Percentiles rank a stretch among this genome's conserved stretches.
Conservation (phyloP, 2,797 vertebrate genomes). For the Schizopygopsis pylzovi region DNA sequence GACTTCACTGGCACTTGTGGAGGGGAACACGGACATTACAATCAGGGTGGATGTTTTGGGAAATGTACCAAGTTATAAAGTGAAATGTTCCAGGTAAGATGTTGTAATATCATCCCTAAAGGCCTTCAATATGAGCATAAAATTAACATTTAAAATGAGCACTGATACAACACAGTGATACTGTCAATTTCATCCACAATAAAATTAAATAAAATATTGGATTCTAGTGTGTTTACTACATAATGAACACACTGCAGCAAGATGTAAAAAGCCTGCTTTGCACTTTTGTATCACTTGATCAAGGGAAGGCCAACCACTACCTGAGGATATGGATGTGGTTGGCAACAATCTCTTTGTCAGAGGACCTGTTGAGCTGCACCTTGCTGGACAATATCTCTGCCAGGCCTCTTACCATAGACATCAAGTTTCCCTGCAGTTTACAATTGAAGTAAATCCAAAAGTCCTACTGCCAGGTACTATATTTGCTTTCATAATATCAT, state of each 20-base stretch:
- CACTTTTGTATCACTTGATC: slow-evolving; percentile 27
- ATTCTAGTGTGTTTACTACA: not conserved
- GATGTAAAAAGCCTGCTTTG: slow-evolving; percentile 4
- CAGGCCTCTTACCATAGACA: slow-evolving; percentile 68
- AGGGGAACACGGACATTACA: slow-evolving; percentile 62
- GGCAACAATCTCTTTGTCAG: slow-evolving; percentile 62
- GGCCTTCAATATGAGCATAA: not conserved
- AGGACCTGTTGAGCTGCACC: slow-evolving; percentile 60
- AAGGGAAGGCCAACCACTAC: slow-evolving; percentile 64
- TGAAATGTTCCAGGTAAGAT: slow-evolving; percentile 76
- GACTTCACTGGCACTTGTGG: slow-evolving; percentile 63
- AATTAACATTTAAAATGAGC: not conserved
- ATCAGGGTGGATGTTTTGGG: slow-evolving; percentile 67
- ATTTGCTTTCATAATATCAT: slow-evolving; percentile 3
- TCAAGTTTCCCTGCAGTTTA: slow-evolving; percentile 61
- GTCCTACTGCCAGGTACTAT: slow-evolving; percentile 62
- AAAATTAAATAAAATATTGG: not conserved
- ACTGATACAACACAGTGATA: not conserved
- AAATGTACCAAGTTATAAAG: slow-evolving; percentile 71
- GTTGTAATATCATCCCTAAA: slow-evolving; percentile 1
- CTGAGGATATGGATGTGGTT: slow-evolving; percentile 64
- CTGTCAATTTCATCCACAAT: not conserved
- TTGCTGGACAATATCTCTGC: slow-evolving; percentile 74
- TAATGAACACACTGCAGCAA: not conserved
- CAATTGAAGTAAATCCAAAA: slow-evolving; percentile 67